Evolutionary conservation across 2,113 vertebrate species (phyloP).

Genomic region (Nicator chloris): DNA sequence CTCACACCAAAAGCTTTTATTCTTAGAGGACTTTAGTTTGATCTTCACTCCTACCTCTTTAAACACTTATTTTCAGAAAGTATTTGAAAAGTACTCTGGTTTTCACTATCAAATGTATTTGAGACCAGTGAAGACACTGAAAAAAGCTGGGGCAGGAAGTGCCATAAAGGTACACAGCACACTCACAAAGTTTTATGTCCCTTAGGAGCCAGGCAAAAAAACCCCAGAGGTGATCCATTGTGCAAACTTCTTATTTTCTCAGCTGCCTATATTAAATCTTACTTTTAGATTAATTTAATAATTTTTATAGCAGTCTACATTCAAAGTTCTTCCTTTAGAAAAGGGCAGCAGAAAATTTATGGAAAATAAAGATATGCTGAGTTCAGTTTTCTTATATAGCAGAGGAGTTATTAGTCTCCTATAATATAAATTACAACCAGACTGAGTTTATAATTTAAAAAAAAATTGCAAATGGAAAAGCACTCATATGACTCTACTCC

Average conservation of each 20-base stretch:
- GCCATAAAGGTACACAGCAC: background rate
- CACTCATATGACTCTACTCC: background rate
- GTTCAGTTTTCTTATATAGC: constrained; percentile 1
- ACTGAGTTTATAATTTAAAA: constrained; percentile 6
- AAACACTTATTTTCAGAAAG: background rate
- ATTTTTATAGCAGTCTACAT: constrained; percentile 2
- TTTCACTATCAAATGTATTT: background rate
- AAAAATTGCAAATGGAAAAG: background rate
- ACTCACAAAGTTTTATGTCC: background rate
- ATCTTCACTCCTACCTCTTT: background rate
- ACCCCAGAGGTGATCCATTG: background rate
- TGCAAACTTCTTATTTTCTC: background rate
- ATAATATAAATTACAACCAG: constrained; percentile 32
- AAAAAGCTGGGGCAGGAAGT: background rate
- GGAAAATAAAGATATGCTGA: constrained; percentile 33
- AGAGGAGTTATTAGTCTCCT: constrained; percentile 22
- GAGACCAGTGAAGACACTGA: background rate
- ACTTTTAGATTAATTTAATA: background rate
- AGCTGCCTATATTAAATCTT: background rate
- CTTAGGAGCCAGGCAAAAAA: background rate
- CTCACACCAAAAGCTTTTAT: background rate
- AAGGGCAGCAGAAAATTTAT: constrained; percentile 44
- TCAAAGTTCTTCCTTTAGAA: background rate
- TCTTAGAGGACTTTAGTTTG: background rate
- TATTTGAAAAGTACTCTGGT: background rate